Base-by-base conservation (phyloP, 2,888 invertebrate species). In the Euplagia quadripunctaria region DNA sequence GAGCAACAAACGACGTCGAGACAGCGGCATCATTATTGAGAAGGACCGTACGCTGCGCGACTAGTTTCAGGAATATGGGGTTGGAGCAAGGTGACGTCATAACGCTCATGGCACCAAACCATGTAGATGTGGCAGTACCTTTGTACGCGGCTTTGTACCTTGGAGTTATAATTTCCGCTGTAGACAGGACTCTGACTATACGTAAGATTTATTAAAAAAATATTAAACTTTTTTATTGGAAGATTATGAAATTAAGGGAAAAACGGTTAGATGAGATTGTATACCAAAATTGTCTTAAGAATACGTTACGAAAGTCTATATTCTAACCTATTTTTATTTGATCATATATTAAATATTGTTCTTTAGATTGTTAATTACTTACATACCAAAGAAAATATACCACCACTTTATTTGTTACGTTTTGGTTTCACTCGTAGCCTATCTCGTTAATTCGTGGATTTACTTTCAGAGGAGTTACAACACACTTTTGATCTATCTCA, bases 111-210 rank as follows among this genome's bases (percentile, higher is more conserved):
- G 95, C 93, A 6, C 92, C 93, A 0, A 96, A 94, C 79, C 94
- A 94, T 71, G 77, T 96, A n/a, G 92, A 96, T 74, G 79, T 94
- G 31, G 84, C 90, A 9, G 90, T 96, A 65, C 96, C 96, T 0
- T 90, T 95, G 68, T 92, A 96, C 67, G 96, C 96, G 1, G 92
- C 94, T 0, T 82, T 96, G 12, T 96, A 93, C 78, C 85, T 96
- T 7, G 96, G 96, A 0, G 88, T 93, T 0, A 85, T 86, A 5
- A 85, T 92, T 3, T 89, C 92, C 14, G 89, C 90, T 3, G 85
- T 94, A 0, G 94, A 94, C 72, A 88, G 90, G 72, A 90, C 88
- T 42, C 80, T 93, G 75, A 88, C 85, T 7, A 83, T 85, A 64
- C 82, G 94, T 94, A 80, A 85, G 67, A 51, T 51, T 65, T 46